Evolutionary conservation across 1,140 invertebrate genomes (phyloP).

Genomic region (Bombus impatiens): DNA sequence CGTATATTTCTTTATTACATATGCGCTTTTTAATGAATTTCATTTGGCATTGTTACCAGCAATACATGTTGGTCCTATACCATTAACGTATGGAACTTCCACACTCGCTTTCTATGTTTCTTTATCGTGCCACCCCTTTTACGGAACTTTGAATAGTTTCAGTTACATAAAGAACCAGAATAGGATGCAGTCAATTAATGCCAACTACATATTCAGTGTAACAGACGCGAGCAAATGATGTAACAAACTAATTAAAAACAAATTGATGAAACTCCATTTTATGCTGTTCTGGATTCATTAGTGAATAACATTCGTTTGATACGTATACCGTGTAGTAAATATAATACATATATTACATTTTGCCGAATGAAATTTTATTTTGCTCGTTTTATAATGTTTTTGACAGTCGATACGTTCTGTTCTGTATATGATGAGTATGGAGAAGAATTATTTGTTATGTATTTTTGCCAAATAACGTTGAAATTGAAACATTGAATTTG

Average conservation of each 20-base stretch:
- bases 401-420: not conserved
- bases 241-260: not conserved
- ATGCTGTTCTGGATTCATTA: not conserved
- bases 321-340: too few species aligned
- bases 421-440: not conserved
- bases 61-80: not conserved
- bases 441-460: not conserved
- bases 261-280: not conserved
- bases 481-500: too few species aligned
- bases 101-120: constrained; percentile 6
- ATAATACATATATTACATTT: not conserved
- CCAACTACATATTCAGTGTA: not conserved
- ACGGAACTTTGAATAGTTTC: constrained; percentile 9
- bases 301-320: not conserved
- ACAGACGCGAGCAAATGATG: not conserved
- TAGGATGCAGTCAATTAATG: not conserved
- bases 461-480: too few species aligned
- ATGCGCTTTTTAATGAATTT: constrained; percentile 21
- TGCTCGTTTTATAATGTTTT: not conserved
- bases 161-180: constrained; percentile 4
- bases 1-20: not conserved
- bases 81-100: not conserved
- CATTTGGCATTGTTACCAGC: not conserved
- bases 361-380: not conserved
- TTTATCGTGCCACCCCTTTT: not conserved